Evolutionary conservation across 92 coral and sea anemone species (phyloP).

Genomic region (Ricordea florida): DNA sequence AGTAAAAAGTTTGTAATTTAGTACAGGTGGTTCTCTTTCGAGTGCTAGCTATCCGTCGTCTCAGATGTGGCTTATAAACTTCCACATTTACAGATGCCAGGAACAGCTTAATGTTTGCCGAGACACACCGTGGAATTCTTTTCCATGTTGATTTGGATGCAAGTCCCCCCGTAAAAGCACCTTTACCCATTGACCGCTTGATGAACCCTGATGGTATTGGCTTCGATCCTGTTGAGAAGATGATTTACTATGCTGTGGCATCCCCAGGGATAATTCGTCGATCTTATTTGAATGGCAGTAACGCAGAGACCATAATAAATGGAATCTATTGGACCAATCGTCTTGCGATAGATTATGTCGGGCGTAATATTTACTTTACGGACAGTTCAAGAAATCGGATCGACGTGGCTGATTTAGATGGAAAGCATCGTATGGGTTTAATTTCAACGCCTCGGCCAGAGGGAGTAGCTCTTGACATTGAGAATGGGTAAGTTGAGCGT

Average conservation of each 20-base stretch:
- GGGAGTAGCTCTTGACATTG: slow-evolving; percentile 8
- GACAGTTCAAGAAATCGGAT: background rate
- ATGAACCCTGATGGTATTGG: background rate
- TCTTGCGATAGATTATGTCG: background rate
- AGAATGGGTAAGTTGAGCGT: slow-evolving; percentile 30
- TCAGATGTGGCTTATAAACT: too few species aligned
- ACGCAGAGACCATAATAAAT: background rate
- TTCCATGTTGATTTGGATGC: slow-evolving; percentile 14
- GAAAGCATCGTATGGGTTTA: background rate
- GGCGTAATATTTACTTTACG: slow-evolving; percentile 15
- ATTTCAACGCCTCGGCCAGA: background rate
- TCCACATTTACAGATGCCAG: slow-evolving; percentile 21
- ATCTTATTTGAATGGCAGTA: background rate
- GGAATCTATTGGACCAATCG: slow-evolving; percentile 9
- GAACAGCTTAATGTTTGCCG: slow-evolving; percentile 6
- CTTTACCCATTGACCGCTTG: slow-evolving; percentile 2
- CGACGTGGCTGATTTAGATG: slow-evolving; percentile 12
- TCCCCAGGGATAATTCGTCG: background rate
- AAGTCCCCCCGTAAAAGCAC: background rate
- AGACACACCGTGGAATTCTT: background rate
- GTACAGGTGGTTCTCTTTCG: too few species aligned
- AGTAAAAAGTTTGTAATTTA: too few species aligned
- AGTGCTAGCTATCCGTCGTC: too few species aligned
- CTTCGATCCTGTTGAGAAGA: slow-evolving; percentile 10
- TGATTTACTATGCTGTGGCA: background rate